Evolutionary conservation across 2,888 invertebrate genomes (phyloP), one percentile per base, ranked within the genome.

Genomic region (Meandrusa payeni): DNA sequence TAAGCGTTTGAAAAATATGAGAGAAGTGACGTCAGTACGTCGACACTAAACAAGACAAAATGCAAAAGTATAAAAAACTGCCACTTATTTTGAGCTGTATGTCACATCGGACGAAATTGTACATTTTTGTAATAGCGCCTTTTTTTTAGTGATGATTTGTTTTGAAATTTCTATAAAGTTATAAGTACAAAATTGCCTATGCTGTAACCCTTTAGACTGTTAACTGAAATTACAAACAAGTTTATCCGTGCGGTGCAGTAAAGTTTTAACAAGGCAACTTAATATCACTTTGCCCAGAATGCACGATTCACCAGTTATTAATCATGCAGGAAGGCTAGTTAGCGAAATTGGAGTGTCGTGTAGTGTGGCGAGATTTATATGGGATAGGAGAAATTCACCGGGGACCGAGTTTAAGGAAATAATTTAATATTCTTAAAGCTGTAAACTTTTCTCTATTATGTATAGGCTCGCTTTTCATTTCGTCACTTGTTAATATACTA

Each of bases 261-360:
- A 86, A 86, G 85, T 87, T 87, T 85, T 87, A 87, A 87, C 87
- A 85, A 87, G 86, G 80, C 82, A 86, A 87, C 87, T 87, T 86
- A 85, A 86, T 87, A 85, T 86, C 87, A 85, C 82, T 86, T 81
- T 73, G 69, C 76, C 60, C 70, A 71, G 76, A 79, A 82, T 80
- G 76, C 80, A 75, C 79, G 76, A 82, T 80, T 77, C 82, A 69
- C 78, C 76, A 68, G 79, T 75, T 83, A 83, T 87, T 85, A 86
- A 86, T 87, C 86, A 85, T 81, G 74, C 79, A 78, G 67, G 76
- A 79, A 68, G 74, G 74, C 82, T 85, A 85, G 85, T 86, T 86
- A 82, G 76, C 68, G 53, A 75, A 77, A 80, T 76, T 78, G 66
- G 69, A 75, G 74, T 69, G 67, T 69, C 66, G 62, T 70, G 64